These are phyloP conservation scores for Caerostris darwini DNA, from an alignment of 1,140 invertebrate genomes.

Conservation along the genomic window DNA sequence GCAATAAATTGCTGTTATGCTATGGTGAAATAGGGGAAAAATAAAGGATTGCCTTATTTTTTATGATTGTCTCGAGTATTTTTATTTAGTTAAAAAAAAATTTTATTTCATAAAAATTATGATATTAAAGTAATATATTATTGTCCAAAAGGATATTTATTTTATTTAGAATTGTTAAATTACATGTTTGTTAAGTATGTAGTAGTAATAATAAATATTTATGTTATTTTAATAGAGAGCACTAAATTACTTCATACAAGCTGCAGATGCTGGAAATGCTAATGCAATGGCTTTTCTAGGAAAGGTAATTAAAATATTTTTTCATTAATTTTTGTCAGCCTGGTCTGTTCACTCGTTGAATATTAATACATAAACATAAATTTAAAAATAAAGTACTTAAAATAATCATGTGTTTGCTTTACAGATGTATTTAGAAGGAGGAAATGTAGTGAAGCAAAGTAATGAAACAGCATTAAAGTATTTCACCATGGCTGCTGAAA, in stretches of 20 bases:
- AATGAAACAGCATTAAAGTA: conserved; percentile 95
- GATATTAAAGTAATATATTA: no score
- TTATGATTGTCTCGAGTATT: no score
- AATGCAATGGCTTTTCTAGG: conserved; percentile 98
- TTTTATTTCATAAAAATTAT: no score
- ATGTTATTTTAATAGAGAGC: conserved; percentile 86
- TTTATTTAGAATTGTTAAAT: no score
- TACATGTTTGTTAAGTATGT: neutral
- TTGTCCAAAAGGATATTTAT: no score
- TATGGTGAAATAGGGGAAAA: no score
- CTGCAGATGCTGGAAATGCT: conserved; percentile 96
- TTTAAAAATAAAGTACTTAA: neutral
- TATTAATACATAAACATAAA: neutral
- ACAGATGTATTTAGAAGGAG: conserved; percentile 98
- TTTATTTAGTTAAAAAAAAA: no score
- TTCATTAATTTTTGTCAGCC: neutral
- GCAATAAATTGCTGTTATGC: no score
- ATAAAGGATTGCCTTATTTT: no score
- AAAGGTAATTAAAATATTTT: conserved; percentile 86
- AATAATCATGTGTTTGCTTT: neutral
- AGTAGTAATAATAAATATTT: neutral
- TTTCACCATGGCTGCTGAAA: conserved; percentile 96
- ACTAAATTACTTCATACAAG: conserved; percentile 95
- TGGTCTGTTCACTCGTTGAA: neutral
- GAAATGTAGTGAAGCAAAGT: conserved; percentile 93